phyloP scores from a whole-genome alignment of 2,113 vertebrate genomes.

The Nyctereutes procyonoides region DNA sequence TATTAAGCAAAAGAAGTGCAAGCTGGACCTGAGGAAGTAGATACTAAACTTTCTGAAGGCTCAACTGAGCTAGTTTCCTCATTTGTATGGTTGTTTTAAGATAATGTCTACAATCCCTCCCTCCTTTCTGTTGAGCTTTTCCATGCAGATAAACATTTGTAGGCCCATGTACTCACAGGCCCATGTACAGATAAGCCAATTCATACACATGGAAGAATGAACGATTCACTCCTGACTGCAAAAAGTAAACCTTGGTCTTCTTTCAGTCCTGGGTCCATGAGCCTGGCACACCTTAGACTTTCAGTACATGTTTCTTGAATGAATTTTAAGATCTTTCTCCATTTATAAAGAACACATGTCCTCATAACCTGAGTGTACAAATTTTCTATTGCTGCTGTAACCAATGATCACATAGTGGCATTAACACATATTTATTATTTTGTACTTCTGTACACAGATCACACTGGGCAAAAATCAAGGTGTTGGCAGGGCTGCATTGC shows the following conservation, averaged over 20 bases:
- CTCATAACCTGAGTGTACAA: neutral
- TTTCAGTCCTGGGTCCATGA: neutral
- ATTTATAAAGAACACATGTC: neutral
- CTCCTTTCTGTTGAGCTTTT: neutral
- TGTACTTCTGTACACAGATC: neutral
- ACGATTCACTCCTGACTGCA: neutral
- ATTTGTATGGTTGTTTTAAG: neutral
- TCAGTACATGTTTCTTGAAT: neutral
- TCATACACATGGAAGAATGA: neutral
- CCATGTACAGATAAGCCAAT: neutral
- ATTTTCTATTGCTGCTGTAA: neutral
- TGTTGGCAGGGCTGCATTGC: neutral
- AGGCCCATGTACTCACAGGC: neutral
- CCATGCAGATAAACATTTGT: neutral
- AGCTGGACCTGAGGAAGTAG: neutral
- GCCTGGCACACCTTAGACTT: neutral
- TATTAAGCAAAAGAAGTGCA: neutral
- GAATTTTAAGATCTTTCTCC: neutral
- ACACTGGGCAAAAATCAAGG: neutral
- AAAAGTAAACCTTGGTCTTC: neutral
- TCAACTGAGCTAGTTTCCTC: neutral
- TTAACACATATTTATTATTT: neutral
- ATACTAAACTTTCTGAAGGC: neutral
- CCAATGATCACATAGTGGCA: neutral
- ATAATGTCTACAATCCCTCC: neutral